phyloP scores from a whole-genome alignment of 2,888 invertebrate genomes.

The Trisateles emortualis region DNA sequence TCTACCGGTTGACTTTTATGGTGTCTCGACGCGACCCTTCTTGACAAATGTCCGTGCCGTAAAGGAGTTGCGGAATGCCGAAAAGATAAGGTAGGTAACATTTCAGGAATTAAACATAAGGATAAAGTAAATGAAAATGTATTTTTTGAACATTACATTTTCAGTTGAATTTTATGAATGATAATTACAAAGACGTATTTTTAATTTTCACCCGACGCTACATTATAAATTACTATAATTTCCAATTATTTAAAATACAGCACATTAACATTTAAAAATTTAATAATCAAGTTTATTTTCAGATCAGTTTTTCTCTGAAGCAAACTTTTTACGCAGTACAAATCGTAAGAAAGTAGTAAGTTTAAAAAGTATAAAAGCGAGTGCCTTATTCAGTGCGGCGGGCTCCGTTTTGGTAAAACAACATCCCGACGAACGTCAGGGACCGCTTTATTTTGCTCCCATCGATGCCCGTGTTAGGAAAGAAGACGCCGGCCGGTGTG shows the following conservation, averaged over 20 bases:
- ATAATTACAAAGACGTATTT: too few relatives aligned
- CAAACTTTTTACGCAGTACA: conserved; percentile 29
- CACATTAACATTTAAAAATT: too few relatives aligned
- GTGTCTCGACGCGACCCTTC: conserved; percentile 52
- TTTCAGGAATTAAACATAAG: conserved; percentile 29
- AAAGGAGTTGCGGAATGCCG: conserved; percentile 39
- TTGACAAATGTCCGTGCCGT: conserved; percentile 49
- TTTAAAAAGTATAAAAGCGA: conserved; percentile 59
- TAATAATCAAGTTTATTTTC: conserved; percentile 22
- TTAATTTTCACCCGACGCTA: too few relatives aligned
- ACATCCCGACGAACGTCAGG: conserved; percentile 54
- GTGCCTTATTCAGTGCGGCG: conserved; percentile 46
- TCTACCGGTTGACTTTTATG: conserved; percentile 74
- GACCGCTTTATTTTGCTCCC: conserved; percentile 52
- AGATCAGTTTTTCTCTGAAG: conserved; percentile 32
- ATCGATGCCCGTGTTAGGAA: conserved; percentile 62
- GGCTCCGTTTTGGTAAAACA: conserved; percentile 62
- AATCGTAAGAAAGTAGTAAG: conserved; percentile 47
- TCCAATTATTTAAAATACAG: too few relatives aligned
- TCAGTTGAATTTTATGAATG: background rate
- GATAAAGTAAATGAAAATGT: background rate
- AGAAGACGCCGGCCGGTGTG: conserved; percentile 54
- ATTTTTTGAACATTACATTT: background rate
- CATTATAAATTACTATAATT: too few relatives aligned
- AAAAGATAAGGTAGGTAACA: conserved; percentile 40